phyloP scores from a whole-genome alignment of 2,888 invertebrate species.

The Drosophila greeni region DNA sequence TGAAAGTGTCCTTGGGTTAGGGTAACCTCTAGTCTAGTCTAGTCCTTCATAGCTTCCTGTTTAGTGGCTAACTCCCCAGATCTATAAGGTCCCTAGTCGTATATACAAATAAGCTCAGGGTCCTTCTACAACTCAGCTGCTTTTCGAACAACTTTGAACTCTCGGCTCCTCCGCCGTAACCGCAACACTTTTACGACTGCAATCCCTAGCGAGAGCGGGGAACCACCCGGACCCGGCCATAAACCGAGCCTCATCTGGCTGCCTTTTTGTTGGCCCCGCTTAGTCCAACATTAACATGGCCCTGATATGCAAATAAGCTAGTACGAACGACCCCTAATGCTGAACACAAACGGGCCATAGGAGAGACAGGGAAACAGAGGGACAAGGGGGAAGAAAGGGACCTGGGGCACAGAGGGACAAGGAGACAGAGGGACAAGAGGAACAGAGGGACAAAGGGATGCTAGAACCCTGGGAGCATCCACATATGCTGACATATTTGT shows the following conservation, averaged over 20 bases:
- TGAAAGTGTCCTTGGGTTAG: slow-evolving; percentile 58
- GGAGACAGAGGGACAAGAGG: background rate
- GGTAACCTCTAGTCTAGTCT: background rate
- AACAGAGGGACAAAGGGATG: too few relatives aligned
- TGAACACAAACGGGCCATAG: slow-evolving; percentile 1
- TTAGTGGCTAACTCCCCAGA: background rate
- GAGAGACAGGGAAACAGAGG: background rate
- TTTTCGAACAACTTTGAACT: slow-evolving; percentile 20
- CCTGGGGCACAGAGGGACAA: background rate
- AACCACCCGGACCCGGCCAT: slow-evolving; percentile 10
- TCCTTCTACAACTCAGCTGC: background rate
- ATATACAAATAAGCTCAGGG: background rate
- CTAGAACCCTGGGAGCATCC: background rate
- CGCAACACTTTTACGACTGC: slow-evolving; percentile 25
- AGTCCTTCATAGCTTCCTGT: background rate
- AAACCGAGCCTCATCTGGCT: slow-evolving; percentile 28
- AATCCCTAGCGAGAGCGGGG: slow-evolving; percentile 7
- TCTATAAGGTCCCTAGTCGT: background rate
- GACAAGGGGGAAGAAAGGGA: background rate
- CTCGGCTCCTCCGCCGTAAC: background rate
- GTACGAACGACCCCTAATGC: slow-evolving; percentile 24
- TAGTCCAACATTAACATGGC: slow-evolving; percentile 29
- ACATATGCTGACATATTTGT: slow-evolving; percentile 11
- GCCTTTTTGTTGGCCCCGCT: slow-evolving; percentile 25
- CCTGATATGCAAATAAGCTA: slow-evolving; percentile 68